Evolutionary conservation across 2,888 invertebrate species (phyloP).

Genomic region (Agrochola macilenta): DNA sequence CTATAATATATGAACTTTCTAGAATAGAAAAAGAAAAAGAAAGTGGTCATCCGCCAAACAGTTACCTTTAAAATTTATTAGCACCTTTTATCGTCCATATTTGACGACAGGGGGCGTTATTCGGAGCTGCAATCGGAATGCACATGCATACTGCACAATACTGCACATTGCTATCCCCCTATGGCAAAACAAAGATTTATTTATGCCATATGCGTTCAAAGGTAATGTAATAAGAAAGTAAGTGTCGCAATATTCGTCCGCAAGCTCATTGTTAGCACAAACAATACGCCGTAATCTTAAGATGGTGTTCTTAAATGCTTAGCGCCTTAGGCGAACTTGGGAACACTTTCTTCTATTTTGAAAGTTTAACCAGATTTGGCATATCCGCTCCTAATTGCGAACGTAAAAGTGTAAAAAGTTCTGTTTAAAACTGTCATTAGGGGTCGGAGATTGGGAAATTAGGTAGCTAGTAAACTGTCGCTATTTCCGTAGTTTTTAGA

Average conservation of each 20-base stretch:
- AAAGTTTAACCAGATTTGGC: conserved; percentile 64
- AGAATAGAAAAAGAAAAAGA: not conserved
- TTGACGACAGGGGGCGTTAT: not conserved
- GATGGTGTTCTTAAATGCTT: conserved; percentile 63
- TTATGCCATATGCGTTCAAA: conserved; percentile 43
- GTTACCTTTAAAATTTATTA: not conserved
- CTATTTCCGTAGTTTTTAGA: conserved; percentile 11
- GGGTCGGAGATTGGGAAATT: conserved; percentile 17
- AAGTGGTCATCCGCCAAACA: not conserved
- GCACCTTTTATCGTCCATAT: not conserved
- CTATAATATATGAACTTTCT: not conserved
- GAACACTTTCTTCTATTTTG: conserved; percentile 66
- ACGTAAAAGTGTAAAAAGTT: conserved; percentile 37
- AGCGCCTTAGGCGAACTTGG: conserved; percentile 58
- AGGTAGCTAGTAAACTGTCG: conserved; percentile 39
- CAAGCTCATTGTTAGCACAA: conserved; percentile 68
- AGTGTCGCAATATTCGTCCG: conserved; percentile 61
- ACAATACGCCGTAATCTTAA: conserved; percentile 75
- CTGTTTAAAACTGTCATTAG: conserved; percentile 26
- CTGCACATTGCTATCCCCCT: conserved; percentile 29
- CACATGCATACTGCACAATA: conserved; percentile 30
- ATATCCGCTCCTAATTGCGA: conserved; percentile 57
- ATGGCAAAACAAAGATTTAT: conserved; percentile 24
- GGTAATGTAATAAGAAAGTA: conserved; percentile 66
- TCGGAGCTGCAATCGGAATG: conserved; percentile 35